Base-by-base conservation (phyloP, 2,797 vertebrate genomes). In the Lophotriccus pileatus region DNA sequence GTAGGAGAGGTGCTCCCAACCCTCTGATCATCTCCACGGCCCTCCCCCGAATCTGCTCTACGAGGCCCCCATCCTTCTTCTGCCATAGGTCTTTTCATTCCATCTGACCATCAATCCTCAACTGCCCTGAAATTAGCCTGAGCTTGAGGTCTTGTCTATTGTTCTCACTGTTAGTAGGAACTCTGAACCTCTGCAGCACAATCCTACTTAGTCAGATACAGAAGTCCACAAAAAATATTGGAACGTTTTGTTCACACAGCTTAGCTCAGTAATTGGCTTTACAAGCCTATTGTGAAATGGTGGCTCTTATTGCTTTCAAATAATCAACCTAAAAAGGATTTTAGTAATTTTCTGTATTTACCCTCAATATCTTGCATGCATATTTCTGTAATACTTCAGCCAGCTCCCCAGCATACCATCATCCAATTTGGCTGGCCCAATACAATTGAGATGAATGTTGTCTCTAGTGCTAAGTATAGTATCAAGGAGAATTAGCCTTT, bases 201-300 rank as follows among this genome's bases (percentile, higher is more conserved):
- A 55, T 41, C n/a, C 44, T 77, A 36, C 62, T 77, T 28, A 67
- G 43, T 49, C 50, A 89, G 43, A 66, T 12, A 90, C 0, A 3
- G n/a, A 77, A 83, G 86, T 34, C 73, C 25, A 37, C 52, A 67
- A 10, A n/a, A 90, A 75, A 41, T 2, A 82, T 66, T 5, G 56
- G 78, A 93, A 75, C 15, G 4, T 21, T 72, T 84, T 28, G n/a
- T 58, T 74, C 56, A 80, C 20, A 74, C 12, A 52, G 27, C 47
- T 87, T 36, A 58, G 72, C 88, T 58, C 12, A 79, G 24, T 50
- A 85, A 93, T 14, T 85, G 55, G 44, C 58, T 93, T 93, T 75
- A 78, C 44, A 47, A 22, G 50, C 44, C 41, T 85, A 44, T 47
- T 77, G 41, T 81, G 53, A 90, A 49, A 21, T 22, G 15, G 37